These are phyloP conservation scores for Oscheius sp. DNA, from an alignment of 2,888 invertebrate species.

Conservation along the genomic window DNA sequence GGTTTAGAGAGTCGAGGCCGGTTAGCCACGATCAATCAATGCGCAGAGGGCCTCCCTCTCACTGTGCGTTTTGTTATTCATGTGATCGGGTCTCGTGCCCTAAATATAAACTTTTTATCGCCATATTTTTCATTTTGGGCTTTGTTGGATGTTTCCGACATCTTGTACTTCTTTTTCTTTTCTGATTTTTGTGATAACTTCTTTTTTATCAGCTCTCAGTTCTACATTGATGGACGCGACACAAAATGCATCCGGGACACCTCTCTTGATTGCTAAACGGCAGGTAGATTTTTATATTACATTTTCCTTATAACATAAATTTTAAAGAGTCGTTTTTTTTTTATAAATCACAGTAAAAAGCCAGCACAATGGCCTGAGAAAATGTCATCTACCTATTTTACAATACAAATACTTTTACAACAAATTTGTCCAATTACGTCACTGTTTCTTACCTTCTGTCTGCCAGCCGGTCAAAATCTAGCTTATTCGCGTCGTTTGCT, in stretches of 20 bases:
- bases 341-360: background rate
- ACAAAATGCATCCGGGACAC: slow-evolving; percentile 18
- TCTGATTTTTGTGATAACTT: background rate
- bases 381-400: no score
- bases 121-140: background rate
- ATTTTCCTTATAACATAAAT: background rate
- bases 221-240: background rate
- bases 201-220: background rate
- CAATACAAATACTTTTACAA: no score
- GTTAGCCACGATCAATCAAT: slow-evolving; percentile 3
- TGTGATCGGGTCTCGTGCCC: slow-evolving; percentile 3
- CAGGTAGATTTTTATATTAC: background rate
- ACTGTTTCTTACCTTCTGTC: background rate
- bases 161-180: background rate
- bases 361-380: no score
- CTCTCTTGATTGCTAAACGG: background rate
- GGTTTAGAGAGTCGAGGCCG: background rate
- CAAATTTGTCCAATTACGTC: background rate
- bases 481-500: background rate
- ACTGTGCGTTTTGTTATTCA: slow-evolving; percentile 16
- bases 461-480: no score
- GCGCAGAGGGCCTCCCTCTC: slow-evolving; percentile 19
- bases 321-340: background rate
- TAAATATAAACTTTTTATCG: slow-evolving; percentile 16
- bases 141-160: background rate